Conservation (phyloP, 2,113 vertebrate species). For the Proterorhinus semilunaris region DNA sequence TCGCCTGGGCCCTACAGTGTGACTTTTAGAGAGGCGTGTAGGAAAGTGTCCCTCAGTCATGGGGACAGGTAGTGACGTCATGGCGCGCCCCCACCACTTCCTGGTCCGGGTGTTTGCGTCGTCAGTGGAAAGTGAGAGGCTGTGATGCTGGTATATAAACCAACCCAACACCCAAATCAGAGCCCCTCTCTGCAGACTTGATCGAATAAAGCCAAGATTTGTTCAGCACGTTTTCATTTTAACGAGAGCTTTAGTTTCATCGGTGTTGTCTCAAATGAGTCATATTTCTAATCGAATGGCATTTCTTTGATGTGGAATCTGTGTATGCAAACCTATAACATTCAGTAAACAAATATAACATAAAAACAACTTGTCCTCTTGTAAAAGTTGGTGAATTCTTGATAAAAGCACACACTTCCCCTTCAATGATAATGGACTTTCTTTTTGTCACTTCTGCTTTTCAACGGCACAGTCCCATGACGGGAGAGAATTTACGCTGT, state of each 20-base stretch:
- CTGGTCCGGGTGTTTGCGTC: slow-evolving; percentile 65
- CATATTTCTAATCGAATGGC: no score
- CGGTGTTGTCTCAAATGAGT: no score
- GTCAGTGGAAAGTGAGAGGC: slow-evolving; percentile 61
- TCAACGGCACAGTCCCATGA: slow-evolving; percentile 44
- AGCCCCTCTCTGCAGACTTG: no score
- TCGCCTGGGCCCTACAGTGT: slow-evolving; percentile 14
- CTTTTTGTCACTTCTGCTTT: slow-evolving; percentile 60
- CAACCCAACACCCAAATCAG: neutral
- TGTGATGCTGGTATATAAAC: neutral
- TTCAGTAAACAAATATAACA: no score
- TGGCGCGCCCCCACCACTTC: slow-evolving; percentile 80
- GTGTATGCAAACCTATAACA: no score
- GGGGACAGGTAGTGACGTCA: slow-evolving; percentile 87
- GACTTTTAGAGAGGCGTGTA: slow-evolving; percentile 68
- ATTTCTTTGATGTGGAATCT: no score
- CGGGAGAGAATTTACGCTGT: neutral
- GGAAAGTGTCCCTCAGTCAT: slow-evolving; percentile 79
- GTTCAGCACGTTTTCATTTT: no score
- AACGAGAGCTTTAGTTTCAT: no score
- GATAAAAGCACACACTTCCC: slow-evolving; percentile 38
- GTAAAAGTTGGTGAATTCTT: slow-evolving; percentile 28
- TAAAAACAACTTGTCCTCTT: slow-evolving; percentile 1
- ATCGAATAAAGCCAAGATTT: no score
- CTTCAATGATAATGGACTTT: slow-evolving; percentile 58